Conservation (phyloP, 2,797 vertebrate species). For the Emys orbicularis region DNA sequence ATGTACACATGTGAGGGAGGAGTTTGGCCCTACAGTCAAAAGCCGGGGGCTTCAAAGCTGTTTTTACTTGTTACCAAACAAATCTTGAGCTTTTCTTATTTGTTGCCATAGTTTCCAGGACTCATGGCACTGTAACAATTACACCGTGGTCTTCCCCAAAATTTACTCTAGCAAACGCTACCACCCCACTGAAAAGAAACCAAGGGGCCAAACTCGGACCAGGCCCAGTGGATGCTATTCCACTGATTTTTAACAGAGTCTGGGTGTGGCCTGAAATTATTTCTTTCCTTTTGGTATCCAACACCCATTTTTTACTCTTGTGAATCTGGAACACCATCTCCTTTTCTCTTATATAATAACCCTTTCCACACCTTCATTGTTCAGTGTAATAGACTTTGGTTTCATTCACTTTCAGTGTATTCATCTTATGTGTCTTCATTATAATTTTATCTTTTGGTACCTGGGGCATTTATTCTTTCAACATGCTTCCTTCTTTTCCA, state of each 20-base stretch:
- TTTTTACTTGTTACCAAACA: conserved; percentile 14
- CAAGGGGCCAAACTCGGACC: fast-evolving
- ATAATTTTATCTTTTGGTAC: conserved; percentile 38
- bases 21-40: background rate
- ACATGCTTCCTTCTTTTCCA: background rate
- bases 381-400: background rate
- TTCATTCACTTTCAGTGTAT: background rate
- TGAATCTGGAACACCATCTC: background rate
- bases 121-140: background rate
- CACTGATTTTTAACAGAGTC: background rate
- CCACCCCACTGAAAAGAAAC: background rate
- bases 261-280: conserved; percentile 4
- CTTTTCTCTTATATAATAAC: background rate
- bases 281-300: background rate
- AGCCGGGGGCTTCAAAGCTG: background rate
- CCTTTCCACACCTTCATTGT: background rate
- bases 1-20: fast-evolving
- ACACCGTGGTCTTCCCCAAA: background rate
- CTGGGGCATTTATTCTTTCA: conserved; percentile 45
- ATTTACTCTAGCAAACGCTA: background rate
- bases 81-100: background rate
- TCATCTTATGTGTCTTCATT: conserved; percentile 28
- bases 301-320: background rate
- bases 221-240: conserved; percentile 9
- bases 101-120: background rate